These are phyloP conservation scores for Atractosteus spatula DNA, from an alignment of 2,113 vertebrate species.

Conservation along the genomic window DNA sequence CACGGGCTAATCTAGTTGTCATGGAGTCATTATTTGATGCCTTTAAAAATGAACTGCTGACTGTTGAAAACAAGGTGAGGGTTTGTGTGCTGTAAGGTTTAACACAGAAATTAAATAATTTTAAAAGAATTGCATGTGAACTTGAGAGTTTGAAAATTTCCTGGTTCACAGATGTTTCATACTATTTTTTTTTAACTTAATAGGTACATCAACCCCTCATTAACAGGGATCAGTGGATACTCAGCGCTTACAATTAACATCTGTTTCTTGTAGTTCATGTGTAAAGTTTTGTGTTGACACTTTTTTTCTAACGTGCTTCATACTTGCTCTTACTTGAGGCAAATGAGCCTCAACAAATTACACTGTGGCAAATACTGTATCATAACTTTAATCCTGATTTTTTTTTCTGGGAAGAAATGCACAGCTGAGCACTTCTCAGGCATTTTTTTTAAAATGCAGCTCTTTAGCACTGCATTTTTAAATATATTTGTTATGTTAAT, in stretches of 20 bases:
- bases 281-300: background rate
- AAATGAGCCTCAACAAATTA: no score
- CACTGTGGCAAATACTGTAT: constrained; percentile 23
- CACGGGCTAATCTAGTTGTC: constrained; percentile 51
- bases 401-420: constrained; percentile 49
- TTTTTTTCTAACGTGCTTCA: background rate
- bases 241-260: no score
- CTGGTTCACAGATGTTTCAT: background rate
- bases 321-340: background rate
- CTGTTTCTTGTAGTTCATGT: background rate
- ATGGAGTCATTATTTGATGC: constrained; percentile 43
- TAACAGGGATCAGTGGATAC: no score
- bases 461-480: constrained; percentile 49
- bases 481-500: constrained; percentile 39
- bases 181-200: background rate
- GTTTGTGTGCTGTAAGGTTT: constrained; percentile 7
- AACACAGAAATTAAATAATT: background rate
- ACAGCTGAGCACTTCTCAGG: constrained; percentile 50
- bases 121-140: background rate
- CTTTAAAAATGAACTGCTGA: constrained; percentile 33
- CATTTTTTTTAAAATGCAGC: constrained; percentile 50
- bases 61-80: constrained; percentile 27
- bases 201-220: no score
- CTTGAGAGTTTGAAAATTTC: background rate
- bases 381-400: constrained; percentile 54